Evolutionary conservation across 2,888 invertebrate species (phyloP).

Genomic region (Odontothrips loti): DNA sequence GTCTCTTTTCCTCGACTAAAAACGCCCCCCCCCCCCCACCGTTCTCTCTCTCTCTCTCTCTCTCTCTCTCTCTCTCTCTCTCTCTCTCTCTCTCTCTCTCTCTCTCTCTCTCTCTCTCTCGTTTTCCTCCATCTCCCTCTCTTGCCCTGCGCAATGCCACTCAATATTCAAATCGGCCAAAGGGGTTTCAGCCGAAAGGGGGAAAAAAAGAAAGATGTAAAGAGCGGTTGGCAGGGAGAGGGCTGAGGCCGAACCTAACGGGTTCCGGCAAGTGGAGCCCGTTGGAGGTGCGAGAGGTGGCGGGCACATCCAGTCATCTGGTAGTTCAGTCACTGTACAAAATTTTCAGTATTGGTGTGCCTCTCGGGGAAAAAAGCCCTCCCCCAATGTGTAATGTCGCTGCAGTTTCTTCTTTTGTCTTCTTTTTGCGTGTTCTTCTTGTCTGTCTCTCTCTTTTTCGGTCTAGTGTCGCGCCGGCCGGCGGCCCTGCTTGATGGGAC

Average conservation of each 20-base stretch:
- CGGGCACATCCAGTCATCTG: too few relatives aligned
- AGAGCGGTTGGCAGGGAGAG: neutral
- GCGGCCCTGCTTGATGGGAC: neutral
- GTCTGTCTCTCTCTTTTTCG: slow-evolving; percentile 9
- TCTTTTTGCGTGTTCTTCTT: neutral
- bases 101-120: too few relatives aligned
- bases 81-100: too few relatives aligned
- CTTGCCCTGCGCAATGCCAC: neutral
- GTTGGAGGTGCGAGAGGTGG: neutral
- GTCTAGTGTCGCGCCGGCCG: neutral
- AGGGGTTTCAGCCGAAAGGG: too few relatives aligned
- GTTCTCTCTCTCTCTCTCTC: too few relatives aligned
- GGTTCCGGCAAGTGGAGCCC: too few relatives aligned
- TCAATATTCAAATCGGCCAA: slow-evolving; percentile 14
- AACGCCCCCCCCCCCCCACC: too few relatives aligned
- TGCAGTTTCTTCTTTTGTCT: neutral
- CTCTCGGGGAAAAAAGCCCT: neutral
- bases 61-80: too few relatives aligned
- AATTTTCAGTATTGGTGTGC: too few relatives aligned
- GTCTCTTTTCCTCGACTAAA: neutral
- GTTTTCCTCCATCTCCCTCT: too few relatives aligned
- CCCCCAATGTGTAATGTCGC: slow-evolving; percentile 3
- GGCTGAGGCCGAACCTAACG: neutral
- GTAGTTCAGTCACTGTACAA: too few relatives aligned
- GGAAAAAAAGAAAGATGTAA: too few relatives aligned